A percentile compares a stretch with the other conserved stretches of the same genome.
These are phyloP conservation scores for Matsumurasca onukii DNA, from an alignment of 1,140 invertebrate genomes.

Conservation along the genomic window DNA sequence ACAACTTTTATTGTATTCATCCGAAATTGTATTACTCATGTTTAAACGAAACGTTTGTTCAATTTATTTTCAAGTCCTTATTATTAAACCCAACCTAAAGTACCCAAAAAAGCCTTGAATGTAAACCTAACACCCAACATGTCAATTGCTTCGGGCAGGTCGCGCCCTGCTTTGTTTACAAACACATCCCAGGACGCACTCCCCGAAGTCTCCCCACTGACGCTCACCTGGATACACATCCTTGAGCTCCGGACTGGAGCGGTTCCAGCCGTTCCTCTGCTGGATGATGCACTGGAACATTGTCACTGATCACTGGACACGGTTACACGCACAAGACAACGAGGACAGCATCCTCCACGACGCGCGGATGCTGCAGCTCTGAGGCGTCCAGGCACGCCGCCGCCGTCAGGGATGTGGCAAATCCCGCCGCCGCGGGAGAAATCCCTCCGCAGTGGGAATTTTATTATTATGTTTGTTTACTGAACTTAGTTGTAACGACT, in stretches of 20 bases:
- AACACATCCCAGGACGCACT: neutral
- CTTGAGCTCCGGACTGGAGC: constrained; percentile 68
- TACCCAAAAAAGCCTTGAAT: no score
- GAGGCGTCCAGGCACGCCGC: neutral
- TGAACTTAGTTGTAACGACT: neutral
- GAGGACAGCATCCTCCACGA: neutral
- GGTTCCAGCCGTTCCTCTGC: constrained; percentile 74
- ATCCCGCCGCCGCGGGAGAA: neutral
- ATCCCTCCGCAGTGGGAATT: neutral
- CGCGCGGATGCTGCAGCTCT: constrained; percentile 32
- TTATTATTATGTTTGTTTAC: neutral
- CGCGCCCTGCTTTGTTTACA: neutral
- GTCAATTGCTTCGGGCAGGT: no score
- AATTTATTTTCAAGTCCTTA: no score
- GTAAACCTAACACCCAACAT: no score
- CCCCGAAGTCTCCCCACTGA: neutral
- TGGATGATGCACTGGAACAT: constrained; percentile 85
- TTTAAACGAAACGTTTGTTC: no score
- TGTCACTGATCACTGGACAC: constrained; percentile 31
- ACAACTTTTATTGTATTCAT: no score
- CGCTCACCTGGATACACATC: constrained; percentile 72
- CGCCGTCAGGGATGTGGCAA: neutral
- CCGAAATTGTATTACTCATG: no score
- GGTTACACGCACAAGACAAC: neutral
- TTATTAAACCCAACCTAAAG: no score